A percentile compares a stretch with the other conserved stretches of the same genome.
Evolutionary conservation across 2,888 invertebrate species (phyloP).

Genomic region (Plusia festucae): DNA sequence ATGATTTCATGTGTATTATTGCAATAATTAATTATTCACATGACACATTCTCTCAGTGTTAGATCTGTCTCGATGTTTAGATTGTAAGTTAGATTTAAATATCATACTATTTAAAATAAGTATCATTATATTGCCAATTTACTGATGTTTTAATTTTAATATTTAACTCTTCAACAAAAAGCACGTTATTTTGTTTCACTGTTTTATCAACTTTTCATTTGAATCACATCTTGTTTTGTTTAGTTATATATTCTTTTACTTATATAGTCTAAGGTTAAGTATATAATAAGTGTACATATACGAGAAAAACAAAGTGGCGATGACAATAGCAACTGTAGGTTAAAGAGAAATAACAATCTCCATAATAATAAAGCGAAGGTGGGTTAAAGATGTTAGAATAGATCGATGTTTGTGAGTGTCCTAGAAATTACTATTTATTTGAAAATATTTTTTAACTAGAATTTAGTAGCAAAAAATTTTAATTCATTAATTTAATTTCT

Average conservation of each 20-base stretch:
- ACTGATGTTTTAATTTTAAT: conserved; percentile 7
- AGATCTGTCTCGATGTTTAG: conserved; percentile 38
- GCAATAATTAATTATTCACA: conserved; percentile 56
- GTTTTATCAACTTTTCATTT: neutral
- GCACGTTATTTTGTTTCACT: neutral
- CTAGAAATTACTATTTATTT: conserved; percentile 14
- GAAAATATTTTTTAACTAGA: conserved; percentile 47
- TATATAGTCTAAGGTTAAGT: conserved; percentile 1
- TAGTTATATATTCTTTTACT: neutral
- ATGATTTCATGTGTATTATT: conserved; percentile 56
- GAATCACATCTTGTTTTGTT: neutral
- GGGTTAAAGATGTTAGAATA: conserved; percentile 19
- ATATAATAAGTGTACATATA: conserved; percentile 41
- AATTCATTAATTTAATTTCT: conserved; percentile 40
- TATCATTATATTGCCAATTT: neutral
- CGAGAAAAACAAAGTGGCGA: conserved; percentile 74
- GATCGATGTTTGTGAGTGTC: conserved; percentile 26
- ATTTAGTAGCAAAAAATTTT: conserved; percentile 53
- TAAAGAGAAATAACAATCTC: conserved; percentile 53
- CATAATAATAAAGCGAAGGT: conserved; percentile 10
- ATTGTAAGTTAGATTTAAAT: conserved; percentile 22
- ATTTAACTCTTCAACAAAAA: too few relatives aligned
- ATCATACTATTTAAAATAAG: neutral
- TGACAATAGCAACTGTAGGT: conserved; percentile 81
- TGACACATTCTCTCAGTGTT: conserved; percentile 32